Evolutionary conservation across 2,113 vertebrate genomes (phyloP).

Genomic region (Nyctibius bracteatus): DNA sequence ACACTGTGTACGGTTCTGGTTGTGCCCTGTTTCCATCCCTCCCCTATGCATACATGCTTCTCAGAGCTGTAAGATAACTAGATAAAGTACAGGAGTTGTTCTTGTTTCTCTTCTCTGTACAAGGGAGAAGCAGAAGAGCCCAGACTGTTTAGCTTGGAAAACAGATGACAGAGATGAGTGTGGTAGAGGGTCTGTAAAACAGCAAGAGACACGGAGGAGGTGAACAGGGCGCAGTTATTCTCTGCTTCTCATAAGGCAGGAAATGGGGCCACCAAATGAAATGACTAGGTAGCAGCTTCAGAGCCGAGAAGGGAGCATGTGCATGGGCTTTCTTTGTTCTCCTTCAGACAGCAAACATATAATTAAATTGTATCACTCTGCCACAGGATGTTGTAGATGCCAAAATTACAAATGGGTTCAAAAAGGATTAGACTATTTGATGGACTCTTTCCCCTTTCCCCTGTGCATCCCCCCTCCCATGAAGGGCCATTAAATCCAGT

Average conservation of each 20-base stretch:
- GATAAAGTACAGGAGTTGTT: neutral
- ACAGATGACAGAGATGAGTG: neutral
- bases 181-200: neutral
- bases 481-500: conserved; percentile 19
- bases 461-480: neutral
- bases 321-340: conserved; percentile 55
- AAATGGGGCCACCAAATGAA: conserved; percentile 50
- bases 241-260: conserved; percentile 18
- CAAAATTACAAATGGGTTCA: conserved; percentile 53
- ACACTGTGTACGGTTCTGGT: neutral
- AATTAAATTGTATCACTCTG: conserved; percentile 61
- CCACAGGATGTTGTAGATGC: conserved; percentile 61
- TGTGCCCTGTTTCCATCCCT: neutral
- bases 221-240: neutral
- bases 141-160: neutral
- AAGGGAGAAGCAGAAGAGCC: neutral
- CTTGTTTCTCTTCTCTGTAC: neutral
- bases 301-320: neutral
- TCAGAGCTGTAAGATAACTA: neutral
- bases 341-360: conserved; percentile 51
- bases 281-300: conserved; percentile 10
- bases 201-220: neutral
- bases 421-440: conserved; percentile 45
- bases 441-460: neutral
- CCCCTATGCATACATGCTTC: neutral